Conservation (phyloP, 2,113 vertebrate species). For the Ranitomeya variabilis region DNA sequence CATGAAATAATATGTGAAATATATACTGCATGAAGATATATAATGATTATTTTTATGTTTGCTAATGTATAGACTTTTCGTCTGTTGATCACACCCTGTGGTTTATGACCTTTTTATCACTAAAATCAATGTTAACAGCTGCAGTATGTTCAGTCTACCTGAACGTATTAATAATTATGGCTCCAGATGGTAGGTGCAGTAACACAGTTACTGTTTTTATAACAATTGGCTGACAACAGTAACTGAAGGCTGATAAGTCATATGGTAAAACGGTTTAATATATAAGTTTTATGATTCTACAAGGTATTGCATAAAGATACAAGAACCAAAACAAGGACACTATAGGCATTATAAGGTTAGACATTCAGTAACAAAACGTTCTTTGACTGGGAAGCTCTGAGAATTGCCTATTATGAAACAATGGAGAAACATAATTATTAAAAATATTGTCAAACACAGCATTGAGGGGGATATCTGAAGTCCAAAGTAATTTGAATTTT, state of each 20-base stretch:
- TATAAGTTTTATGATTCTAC: not conserved
- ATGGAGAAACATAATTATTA: not conserved
- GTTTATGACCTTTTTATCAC: slow-evolving; percentile 12
- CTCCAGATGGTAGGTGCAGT: not conserved
- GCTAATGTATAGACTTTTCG: not conserved
- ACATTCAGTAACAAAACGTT: not conserved
- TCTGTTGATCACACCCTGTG: slow-evolving; percentile 14
- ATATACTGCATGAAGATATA: too few species aligned
- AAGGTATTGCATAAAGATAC: not conserved
- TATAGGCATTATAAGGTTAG: not conserved
- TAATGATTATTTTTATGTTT: not conserved
- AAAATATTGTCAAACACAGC: not conserved
- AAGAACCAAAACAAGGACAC: not conserved
- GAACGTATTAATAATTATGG: not conserved
- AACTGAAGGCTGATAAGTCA: slow-evolving; percentile 19
- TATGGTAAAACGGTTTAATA: not conserved
- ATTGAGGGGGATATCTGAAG: too few species aligned
- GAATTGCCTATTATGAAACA: not conserved
- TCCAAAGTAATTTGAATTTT: too few species aligned
- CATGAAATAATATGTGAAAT: too few species aligned
- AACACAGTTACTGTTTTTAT: slow-evolving; percentile 26
- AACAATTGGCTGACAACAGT: not conserved
- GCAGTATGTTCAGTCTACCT: not conserved
- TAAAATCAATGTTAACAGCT: slow-evolving; percentile 16
- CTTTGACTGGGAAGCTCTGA: not conserved